These are phyloP conservation scores for Cataglyphis rosenhaueri DNA, from an alignment of 2,888 invertebrate genomes.

Conservation along the genomic window DNA sequence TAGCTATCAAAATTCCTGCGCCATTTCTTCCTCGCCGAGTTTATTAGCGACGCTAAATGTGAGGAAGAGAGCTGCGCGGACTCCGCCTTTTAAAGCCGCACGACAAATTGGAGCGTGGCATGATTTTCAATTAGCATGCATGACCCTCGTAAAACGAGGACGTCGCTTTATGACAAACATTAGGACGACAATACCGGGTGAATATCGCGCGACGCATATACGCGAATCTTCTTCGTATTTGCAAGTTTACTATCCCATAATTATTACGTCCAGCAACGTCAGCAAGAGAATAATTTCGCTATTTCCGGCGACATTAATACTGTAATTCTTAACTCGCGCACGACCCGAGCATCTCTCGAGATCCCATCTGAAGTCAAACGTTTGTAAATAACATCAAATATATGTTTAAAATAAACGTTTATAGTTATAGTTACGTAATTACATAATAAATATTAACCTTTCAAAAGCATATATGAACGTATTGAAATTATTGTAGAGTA, in stretches of 20 bases:
- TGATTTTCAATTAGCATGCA: constrained; percentile 77
- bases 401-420: background rate
- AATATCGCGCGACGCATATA: constrained; percentile 16
- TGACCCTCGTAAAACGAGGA: constrained; percentile 68
- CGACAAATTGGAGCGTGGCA: constrained; percentile 53
- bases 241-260: constrained; percentile 6
- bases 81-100: constrained; percentile 56
- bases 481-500: no score
- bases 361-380: background rate
- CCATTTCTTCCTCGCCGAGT: background rate
- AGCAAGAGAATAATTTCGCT: constrained; percentile 23
- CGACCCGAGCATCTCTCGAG: background rate
- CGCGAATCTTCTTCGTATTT: constrained; percentile 1
- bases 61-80: constrained; percentile 30
- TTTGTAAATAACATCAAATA: background rate
- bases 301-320: background rate
- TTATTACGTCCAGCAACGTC: background rate
- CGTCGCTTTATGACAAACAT: constrained; percentile 63
- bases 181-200: constrained; percentile 62
- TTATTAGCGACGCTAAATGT: constrained; percentile 16
- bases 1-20: background rate
- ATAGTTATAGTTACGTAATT: background rate
- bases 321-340: background rate
- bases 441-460: background rate
- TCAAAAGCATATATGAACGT: background rate